phyloP scores from a whole-genome alignment of 2,113 vertebrate species.

The Nothobranchius furzeri region DNA sequence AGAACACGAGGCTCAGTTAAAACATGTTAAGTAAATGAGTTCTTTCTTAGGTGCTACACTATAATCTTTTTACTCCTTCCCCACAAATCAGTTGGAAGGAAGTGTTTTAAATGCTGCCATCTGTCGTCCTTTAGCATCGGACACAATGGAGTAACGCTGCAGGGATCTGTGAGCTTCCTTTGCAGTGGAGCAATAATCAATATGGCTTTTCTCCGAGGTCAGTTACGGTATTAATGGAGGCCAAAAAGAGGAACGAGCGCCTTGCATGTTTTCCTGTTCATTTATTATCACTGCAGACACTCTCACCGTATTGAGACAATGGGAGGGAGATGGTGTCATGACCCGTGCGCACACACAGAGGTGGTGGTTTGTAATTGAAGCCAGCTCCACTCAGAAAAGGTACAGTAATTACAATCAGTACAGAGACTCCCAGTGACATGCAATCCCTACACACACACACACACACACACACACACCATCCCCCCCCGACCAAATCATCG shows the following conservation, averaged over 20 bases:
- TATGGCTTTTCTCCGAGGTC: slow-evolving; percentile 49
- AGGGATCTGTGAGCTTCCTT: slow-evolving; percentile 28
- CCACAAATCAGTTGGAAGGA: neutral
- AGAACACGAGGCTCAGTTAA: neutral
- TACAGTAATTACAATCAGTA: slow-evolving; percentile 66
- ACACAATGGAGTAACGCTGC: slow-evolving; percentile 17
- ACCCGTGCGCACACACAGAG: slow-evolving; percentile 40
- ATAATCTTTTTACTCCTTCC: slow-evolving; percentile 7
- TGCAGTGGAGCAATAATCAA: slow-evolving; percentile 51
- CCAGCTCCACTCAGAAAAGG: slow-evolving; percentile 40
- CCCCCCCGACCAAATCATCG: slow-evolving; percentile 1
- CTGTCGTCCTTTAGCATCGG: neutral
- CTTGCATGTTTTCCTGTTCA: slow-evolving; percentile 45
- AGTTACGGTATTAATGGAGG: slow-evolving; percentile 39
- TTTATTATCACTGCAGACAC: slow-evolving; percentile 31
- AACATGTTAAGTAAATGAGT: slow-evolving; percentile 15
- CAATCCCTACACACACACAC: neutral
- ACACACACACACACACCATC: neutral
- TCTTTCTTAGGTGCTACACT: neutral
- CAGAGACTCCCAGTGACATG: slow-evolving; percentile 12
- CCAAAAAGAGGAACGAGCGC: slow-evolving; percentile 17
- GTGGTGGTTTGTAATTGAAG: slow-evolving; percentile 60
- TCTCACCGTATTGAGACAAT: slow-evolving; percentile 55
- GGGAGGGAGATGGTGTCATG: slow-evolving; percentile 53
- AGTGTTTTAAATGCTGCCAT: slow-evolving; percentile 11